These are phyloP conservation scores for Heliconius congener DNA, from an alignment of 1,140 invertebrate species.

Conservation along the genomic window DNA sequence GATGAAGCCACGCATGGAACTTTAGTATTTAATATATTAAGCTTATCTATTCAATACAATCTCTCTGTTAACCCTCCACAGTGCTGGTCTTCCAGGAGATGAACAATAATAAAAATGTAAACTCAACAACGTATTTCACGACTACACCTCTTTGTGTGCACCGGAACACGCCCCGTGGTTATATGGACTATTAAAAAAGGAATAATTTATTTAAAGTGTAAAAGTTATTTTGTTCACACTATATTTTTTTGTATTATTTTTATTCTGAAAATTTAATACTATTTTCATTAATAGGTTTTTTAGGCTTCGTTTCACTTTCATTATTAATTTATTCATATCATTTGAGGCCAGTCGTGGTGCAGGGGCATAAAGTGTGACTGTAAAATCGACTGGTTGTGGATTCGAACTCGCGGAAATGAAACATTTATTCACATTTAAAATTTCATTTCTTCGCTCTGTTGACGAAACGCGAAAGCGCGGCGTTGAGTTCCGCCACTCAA, in stretches of 20 bases:
- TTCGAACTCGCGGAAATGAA: no score
- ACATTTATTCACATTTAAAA: no score
- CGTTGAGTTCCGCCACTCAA: no score
- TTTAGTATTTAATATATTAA: no score
- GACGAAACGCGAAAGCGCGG: no score
- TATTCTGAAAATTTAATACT: not conserved
- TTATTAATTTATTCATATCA: no score
- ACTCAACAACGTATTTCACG: constrained; percentile 56
- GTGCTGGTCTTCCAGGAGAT: constrained; percentile 39
- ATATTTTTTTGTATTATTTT: not conserved
- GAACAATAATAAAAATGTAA: constrained; percentile 66
- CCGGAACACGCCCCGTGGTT: constrained; percentile 40
- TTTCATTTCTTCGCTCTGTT: no score
- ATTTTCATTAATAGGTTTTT: not conserved
- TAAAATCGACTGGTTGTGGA: no score
- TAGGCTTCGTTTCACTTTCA: no score
- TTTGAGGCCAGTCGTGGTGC: no score
- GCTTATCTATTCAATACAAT: constrained; percentile 24
- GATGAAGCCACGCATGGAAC: no score
- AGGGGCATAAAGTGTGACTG: no score
- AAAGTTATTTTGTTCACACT: not conserved
- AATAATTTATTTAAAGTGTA: constrained; percentile 11
- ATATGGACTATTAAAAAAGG: constrained; percentile 1
- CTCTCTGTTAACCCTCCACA: constrained; percentile 26
- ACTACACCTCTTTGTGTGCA: constrained; percentile 43